Percentiles rank a stretch among this genome's conserved stretches.
Evolutionary conservation across 2,888 invertebrate species (phyloP).

Genomic region (Lampropteryx suffumata): DNA sequence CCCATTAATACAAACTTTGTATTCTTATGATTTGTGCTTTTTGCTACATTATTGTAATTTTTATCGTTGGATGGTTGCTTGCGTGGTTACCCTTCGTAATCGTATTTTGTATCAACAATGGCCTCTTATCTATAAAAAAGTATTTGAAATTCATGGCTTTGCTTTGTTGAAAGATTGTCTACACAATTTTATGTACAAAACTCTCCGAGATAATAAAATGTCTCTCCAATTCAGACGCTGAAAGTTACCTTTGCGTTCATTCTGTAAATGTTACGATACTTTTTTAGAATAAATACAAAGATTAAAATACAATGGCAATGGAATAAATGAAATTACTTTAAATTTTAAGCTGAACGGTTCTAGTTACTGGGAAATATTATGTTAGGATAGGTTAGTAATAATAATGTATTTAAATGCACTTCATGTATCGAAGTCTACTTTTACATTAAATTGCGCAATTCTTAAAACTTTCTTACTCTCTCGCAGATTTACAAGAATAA

Average conservation of each 20-base stretch:
- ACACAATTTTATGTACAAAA: constrained; percentile 65
- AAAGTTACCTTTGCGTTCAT: constrained; percentile 52
- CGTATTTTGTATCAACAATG: constrained; percentile 78
- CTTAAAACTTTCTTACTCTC: no score
- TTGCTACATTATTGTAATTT: constrained; percentile 75
- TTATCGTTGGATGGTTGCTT: constrained; percentile 64
- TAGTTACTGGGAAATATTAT: no score
- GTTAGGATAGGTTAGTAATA: no score
- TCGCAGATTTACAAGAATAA: no score
- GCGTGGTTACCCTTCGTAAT: constrained; percentile 75
- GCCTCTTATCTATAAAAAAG: constrained; percentile 73
- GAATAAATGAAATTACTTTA: no score
- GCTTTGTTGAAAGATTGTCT: constrained; percentile 71
- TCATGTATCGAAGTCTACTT: no score
- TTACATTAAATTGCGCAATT: no score
- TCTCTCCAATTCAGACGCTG: constrained; percentile 46
- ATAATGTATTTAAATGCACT: no score
- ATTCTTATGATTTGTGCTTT: constrained; percentile 71
- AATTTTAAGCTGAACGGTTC: no score
- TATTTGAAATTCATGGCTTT: constrained; percentile 76
- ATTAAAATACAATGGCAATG: no score
- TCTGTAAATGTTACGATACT: constrained; percentile 39
- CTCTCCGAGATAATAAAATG: constrained; percentile 61
- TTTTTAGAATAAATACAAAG: constrained; percentile 16
- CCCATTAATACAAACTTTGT: constrained; percentile 72